These are phyloP conservation scores for Glomeris marginata DNA, from an alignment of 2,888 invertebrate species.

Conservation along the genomic window DNA sequence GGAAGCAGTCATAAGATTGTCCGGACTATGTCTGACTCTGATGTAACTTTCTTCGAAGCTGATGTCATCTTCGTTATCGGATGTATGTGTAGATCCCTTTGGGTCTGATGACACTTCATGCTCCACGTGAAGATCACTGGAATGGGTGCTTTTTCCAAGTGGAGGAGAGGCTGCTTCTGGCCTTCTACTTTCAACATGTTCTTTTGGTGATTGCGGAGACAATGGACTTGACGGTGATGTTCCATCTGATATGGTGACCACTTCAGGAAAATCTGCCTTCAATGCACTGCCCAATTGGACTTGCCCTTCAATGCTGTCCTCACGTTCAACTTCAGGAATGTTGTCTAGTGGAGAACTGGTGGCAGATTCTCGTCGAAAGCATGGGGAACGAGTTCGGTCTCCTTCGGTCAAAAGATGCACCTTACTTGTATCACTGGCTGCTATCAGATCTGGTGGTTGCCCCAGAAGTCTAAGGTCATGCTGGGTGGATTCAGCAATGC, in stretches of 20 bases:
- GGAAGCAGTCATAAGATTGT: constrained; percentile 16
- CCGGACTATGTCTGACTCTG: not conserved
- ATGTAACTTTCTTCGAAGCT: not conserved
- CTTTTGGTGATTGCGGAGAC: constrained; percentile 14
- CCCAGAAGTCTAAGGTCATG: no score
- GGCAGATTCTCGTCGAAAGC: no score
- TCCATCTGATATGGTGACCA: constrained; percentile 14
- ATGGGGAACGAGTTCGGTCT: no score
- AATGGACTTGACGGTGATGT: constrained; percentile 16
- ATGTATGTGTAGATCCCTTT: not conserved
- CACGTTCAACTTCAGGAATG: not conserved
- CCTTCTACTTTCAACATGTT: constrained; percentile 4
- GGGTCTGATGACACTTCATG: not conserved
- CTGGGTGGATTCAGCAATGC: no score
- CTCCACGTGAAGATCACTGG: not conserved
- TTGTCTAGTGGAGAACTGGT: no score
- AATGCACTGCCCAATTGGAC: constrained; percentile 4
- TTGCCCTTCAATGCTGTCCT: constrained; percentile 3
- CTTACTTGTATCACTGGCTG: no score
- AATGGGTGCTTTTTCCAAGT: not conserved
- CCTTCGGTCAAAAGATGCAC: no score
- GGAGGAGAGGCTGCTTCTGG: not conserved
- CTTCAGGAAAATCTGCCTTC: constrained; percentile 15
- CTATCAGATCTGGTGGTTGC: no score
- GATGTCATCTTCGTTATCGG: not conserved